Conservation (phyloP, 2,888 invertebrate species). For the Cabera pusaria region DNA sequence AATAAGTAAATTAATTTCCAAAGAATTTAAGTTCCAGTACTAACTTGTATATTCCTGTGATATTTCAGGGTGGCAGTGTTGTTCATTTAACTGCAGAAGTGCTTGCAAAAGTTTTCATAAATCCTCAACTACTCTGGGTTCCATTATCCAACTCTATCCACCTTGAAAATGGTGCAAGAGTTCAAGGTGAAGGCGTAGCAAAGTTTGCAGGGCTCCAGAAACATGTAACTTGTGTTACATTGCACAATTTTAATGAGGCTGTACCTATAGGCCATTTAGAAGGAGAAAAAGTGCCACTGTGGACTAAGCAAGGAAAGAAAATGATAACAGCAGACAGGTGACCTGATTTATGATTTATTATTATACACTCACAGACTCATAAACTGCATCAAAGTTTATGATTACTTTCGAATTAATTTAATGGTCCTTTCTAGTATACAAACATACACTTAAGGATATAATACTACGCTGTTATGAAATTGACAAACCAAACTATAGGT, state of each 20-base stretch:
- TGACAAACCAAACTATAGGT: no score
- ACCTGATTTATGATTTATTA: no score
- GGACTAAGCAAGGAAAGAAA: slow-evolving; percentile 90
- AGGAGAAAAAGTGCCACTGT: slow-evolving; percentile 87
- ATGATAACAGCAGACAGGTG: slow-evolving; percentile 85
- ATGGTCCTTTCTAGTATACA: no score
- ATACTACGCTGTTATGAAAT: no score
- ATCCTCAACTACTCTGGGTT: slow-evolving; percentile 86
- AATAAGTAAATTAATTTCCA: no score
- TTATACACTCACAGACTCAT: no score
- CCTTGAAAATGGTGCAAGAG: slow-evolving; percentile 85
- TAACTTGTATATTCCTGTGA: background rate
- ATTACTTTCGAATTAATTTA: no score
- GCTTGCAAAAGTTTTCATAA: slow-evolving; percentile 84
- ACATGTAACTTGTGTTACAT: slow-evolving; percentile 75
- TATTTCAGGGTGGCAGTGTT: slow-evolving; percentile 89
- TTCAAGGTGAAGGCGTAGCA: slow-evolving; percentile 85
- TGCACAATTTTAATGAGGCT: slow-evolving; percentile 88
- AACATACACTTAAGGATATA: no score
- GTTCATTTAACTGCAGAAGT: slow-evolving; percentile 92
- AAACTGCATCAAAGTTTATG: no score
- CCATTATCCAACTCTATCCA: slow-evolving; percentile 87
- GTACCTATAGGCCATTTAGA: slow-evolving; percentile 89
- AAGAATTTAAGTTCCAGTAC: no score
- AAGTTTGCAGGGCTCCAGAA: slow-evolving; percentile 87